phyloP scores from a whole-genome alignment of 2,797 vertebrate genomes.

The Anas acuta region DNA sequence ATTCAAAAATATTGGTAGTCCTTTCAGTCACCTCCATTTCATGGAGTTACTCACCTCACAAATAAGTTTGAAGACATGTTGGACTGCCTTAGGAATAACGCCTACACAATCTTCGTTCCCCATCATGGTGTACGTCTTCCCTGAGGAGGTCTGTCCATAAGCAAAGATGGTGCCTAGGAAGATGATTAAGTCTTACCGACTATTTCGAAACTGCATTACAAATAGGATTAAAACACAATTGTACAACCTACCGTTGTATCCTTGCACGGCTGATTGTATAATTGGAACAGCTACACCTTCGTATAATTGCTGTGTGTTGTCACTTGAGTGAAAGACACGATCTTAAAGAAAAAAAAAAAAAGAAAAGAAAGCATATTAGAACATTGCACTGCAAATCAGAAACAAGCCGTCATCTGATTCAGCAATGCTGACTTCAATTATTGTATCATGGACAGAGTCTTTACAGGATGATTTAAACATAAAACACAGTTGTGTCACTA shows the following conservation, averaged over 20 bases:
- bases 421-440: neutral
- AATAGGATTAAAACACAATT: neutral
- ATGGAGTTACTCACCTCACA: slow-evolving; percentile 80
- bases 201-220: neutral
- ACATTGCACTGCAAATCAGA: neutral
- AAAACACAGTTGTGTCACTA: neutral
- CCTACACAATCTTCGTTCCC: slow-evolving; percentile 83
- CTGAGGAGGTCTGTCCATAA: slow-evolving; percentile 95
- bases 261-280: slow-evolving; percentile 89
- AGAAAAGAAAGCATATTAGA: accelerated
- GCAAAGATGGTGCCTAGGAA: slow-evolving; percentile 94
- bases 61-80: slow-evolving; percentile 92
- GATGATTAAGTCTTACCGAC: neutral
- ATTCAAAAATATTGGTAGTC: neutral
- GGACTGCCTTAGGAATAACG: slow-evolving; percentile 90
- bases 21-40: neutral
- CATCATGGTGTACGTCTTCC: slow-evolving; percentile 98
- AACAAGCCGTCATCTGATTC: neutral
- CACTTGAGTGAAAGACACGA: slow-evolving; percentile 86
- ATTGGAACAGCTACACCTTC: slow-evolving; percentile 90
- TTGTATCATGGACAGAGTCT: neutral
- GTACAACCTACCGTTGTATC: slow-evolving; percentile 89
- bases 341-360: slow-evolving; percentile 77
- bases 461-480: neutral
- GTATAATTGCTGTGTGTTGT: slow-evolving; percentile 88